These are phyloP conservation scores for Nasonia vitripennis DNA, from an alignment of 1,140 invertebrate species.

Conservation along the genomic window DNA sequence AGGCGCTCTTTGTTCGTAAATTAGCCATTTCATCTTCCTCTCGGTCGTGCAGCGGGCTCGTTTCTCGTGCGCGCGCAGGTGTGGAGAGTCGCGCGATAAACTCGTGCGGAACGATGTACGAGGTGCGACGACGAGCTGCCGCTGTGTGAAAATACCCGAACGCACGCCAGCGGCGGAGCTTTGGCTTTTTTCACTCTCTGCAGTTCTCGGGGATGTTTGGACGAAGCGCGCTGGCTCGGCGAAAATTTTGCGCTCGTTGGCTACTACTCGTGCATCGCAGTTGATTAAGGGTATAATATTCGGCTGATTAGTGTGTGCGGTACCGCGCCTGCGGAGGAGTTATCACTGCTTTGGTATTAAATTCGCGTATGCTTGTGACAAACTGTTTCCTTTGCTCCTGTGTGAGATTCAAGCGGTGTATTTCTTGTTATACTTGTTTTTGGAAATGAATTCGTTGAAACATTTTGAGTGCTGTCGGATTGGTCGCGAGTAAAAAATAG, in stretches of 20 bases:
- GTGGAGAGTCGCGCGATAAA: background rate
- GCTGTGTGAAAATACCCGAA: background rate
- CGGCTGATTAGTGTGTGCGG: background rate
- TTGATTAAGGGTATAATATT: conserved; percentile 13
- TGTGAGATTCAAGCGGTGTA: background rate
- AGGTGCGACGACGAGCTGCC: background rate
- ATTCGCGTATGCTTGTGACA: background rate
- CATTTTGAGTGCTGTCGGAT: too few species aligned
- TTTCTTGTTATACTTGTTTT: too few species aligned
- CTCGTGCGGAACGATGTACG: background rate
- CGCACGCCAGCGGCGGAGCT: background rate
- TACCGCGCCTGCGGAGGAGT: background rate
- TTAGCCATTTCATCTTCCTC: conserved; percentile 38
- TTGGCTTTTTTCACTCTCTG: background rate
- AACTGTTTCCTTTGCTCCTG: background rate
- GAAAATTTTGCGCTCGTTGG: background rate
- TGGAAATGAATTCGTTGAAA: too few species aligned
- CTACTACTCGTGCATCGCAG: background rate
- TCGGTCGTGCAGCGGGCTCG: background rate
- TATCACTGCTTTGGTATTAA: background rate
- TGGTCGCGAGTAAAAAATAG: too few species aligned
- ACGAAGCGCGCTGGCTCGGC: background rate
- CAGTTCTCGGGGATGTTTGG: background rate
- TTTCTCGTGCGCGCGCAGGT: conserved; percentile 3
- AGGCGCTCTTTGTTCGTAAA: conserved; percentile 32